Evolutionary conservation across 2,888 invertebrate genomes (phyloP).

Genomic region (Branchipolynoe longqiensis): DNA sequence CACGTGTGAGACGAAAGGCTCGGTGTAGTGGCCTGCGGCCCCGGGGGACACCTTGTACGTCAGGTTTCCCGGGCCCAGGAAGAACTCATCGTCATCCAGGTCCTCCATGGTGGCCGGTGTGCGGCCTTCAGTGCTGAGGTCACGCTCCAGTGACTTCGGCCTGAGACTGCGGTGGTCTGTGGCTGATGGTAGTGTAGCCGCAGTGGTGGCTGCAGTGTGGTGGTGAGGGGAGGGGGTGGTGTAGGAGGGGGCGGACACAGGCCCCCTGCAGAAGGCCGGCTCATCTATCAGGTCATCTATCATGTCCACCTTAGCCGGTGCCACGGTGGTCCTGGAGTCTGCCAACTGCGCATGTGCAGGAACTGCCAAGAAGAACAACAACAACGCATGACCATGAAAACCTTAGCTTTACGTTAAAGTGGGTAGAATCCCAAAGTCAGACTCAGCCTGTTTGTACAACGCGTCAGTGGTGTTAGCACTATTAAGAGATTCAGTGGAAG

Average conservation of each 20-base stretch:
- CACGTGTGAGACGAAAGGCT: neutral
- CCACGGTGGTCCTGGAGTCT: constrained; percentile 16
- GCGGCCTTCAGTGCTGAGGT: neutral
- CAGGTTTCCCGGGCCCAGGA: constrained; percentile 37
- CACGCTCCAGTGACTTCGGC: neutral
- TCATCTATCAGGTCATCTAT: constrained; percentile 53
- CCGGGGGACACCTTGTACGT: constrained; percentile 35
- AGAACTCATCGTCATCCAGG: constrained; percentile 46
- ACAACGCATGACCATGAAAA: constrained; percentile 7
- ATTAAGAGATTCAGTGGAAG: too few relatives aligned
- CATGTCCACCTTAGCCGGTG: constrained; percentile 42
- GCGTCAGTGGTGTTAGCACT: too few relatives aligned
- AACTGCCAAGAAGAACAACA: constrained; percentile 48
- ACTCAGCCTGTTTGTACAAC: too few relatives aligned
- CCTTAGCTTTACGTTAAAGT: constrained; percentile 10
- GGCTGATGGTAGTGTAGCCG: neutral
- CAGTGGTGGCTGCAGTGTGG: neutral
- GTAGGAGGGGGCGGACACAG: neutral
- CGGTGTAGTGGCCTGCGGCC: neutral
- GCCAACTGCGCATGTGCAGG: constrained; percentile 26
- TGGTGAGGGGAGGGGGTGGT: neutral
- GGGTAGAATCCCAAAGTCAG: too few relatives aligned
- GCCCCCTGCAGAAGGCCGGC: constrained; percentile 29
- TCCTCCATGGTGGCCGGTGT: constrained; percentile 16
- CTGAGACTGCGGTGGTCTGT: neutral